These are phyloP conservation scores for Drosophila melanosoma DNA, from an alignment of 2,888 invertebrate genomes.

Conservation along the genomic window DNA sequence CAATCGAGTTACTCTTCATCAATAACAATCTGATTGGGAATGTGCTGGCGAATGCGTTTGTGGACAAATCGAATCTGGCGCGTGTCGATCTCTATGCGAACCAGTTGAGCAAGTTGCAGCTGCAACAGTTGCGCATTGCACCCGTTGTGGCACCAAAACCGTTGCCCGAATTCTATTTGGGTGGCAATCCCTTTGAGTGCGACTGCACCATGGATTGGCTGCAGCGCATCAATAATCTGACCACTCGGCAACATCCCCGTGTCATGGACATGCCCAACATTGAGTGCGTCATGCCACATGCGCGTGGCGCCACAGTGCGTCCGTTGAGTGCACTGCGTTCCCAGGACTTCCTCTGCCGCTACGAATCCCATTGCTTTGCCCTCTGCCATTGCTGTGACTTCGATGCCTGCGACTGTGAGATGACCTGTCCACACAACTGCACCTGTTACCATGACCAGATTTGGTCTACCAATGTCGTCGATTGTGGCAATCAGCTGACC, in stretches of 20 bases:
- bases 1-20: conserved; percentile 94
- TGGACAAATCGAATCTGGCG: conserved; percentile 93
- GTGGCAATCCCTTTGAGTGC: conserved; percentile 97
- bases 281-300: conserved; percentile 94
- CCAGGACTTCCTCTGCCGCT: conserved; percentile 96
- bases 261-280: conserved; percentile 96
- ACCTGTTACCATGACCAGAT: conserved; percentile 97
- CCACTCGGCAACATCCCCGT: conserved; percentile 93
- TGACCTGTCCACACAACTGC: conserved; percentile 97
- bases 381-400: conserved; percentile 98
- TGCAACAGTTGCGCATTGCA: conserved; percentile 91
- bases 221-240: conserved; percentile 94
- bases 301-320: conserved; percentile 92
- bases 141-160: conserved; percentile 88
- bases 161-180: conserved; percentile 95
- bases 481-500: conserved; percentile 93
- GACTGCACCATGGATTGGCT: conserved; percentile 99
- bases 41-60: conserved; percentile 94
- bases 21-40: conserved; percentile 94
- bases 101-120: conserved; percentile 92
- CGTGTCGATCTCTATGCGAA: conserved; percentile 96
- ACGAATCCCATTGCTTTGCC: conserved; percentile 97
- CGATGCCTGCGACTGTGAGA: conserved; percentile 98
- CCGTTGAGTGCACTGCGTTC: conserved; percentile 91
- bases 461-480: conserved; percentile 97